Base-by-base conservation (phyloP, 2,113 vertebrate species). In the Malurus melanocephalus region DNA sequence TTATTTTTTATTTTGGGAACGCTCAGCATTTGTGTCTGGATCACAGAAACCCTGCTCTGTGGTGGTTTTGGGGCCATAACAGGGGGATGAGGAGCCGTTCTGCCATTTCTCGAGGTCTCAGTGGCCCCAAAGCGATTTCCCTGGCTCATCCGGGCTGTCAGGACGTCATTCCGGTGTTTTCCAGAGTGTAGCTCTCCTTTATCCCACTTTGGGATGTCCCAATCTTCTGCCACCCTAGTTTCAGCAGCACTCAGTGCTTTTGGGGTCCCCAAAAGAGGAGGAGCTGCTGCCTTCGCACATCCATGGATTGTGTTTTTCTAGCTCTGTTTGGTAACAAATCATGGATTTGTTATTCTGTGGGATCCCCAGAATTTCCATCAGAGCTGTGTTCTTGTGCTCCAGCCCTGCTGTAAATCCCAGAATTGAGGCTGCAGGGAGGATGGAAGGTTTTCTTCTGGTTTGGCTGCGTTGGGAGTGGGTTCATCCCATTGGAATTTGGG, bases 391-490 rank as follows among this genome's bases (percentile, higher is more conserved):
- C n/a, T n/a, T n/a, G 17, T 32, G 32, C 22, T 60, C 49, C 4
- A 27, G 46, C 46, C 12, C 10, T 30, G 81, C 40, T 62, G 68
- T 24, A 11, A 16, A 68, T 24, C 30, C n/a, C 17, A 8, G 21
- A 18, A 30, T 6, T 1, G 2, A 28, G n/a, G 27, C 46, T 32
- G 43, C 1, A 13, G 53, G 28, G 16, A 27, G 20, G 20, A 5
- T 35, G 64, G 80, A 57, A 22, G 78, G 32, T 26, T 38, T 61
- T 49, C n/a, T 51, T 14, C 28, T 21, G 2, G 7, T 11, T 13
- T 26, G 4, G 27, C 5, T 14, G 26, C 5, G 1, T 13, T 17
- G 27, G 69, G 61, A 16, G 35, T 0, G 1, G 20, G 26, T 26
- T 48, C 38, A n/a, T 66, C 46, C 67, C 13, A 2, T 49, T 51